Conservation (phyloP, 1,140 invertebrate species). For the Ganaspis sp. region DNA sequence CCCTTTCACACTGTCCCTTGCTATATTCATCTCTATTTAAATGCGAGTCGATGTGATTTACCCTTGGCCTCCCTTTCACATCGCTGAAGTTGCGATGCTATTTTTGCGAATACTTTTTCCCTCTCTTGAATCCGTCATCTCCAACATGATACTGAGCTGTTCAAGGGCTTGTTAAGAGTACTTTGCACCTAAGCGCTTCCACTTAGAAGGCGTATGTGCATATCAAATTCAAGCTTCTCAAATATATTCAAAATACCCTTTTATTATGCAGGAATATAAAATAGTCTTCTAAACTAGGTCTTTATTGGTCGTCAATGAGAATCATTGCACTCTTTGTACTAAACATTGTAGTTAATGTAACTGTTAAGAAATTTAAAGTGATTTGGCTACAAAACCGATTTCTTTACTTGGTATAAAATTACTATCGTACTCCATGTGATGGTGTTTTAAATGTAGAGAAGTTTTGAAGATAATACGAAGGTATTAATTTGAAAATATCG, state of each 20-base stretch:
- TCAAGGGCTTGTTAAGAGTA: constrained; percentile 19
- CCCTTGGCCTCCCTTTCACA: not conserved
- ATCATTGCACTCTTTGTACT: not conserved
- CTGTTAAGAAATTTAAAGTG: too few relatives aligned
- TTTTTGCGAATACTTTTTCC: constrained; percentile 14
- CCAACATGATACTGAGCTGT: constrained; percentile 7
- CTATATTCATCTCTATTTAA: not conserved
- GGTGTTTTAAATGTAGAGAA: too few relatives aligned
- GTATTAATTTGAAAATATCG: too few relatives aligned
- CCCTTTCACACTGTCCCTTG: not conserved
- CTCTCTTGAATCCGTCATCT: constrained; percentile 21
- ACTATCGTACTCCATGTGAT: too few relatives aligned
- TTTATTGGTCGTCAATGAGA: not conserved
- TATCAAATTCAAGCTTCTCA: not conserved
- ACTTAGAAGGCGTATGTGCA: not conserved
- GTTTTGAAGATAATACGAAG: too few relatives aligned
- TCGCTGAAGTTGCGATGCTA: not conserved
- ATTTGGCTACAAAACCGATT: too few relatives aligned
- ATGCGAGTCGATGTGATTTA: not conserved
- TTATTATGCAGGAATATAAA: not conserved
- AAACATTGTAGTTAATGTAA: too few relatives aligned
- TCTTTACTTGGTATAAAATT: too few relatives aligned
- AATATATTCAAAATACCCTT: not conserved
- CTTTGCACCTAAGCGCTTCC: constrained; percentile 14
- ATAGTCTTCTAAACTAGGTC: not conserved